A percentile compares a stretch with the other conserved stretches of the same genome.
Conservation (phyloP, 53 echinoderm and acorn worm species). For the Mesocentrotus franciscanus region DNA sequence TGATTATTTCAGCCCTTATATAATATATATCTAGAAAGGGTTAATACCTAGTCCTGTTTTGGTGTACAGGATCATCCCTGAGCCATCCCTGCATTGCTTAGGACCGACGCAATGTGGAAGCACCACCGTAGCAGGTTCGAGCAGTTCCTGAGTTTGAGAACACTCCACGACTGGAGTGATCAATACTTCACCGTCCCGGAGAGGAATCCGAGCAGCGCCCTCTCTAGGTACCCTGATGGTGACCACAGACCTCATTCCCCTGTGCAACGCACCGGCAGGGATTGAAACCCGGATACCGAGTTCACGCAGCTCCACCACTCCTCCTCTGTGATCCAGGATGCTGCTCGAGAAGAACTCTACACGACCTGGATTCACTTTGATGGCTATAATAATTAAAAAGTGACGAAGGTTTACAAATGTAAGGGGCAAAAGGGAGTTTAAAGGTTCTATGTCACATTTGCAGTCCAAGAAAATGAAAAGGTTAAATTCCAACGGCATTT, state of each 20-base stretch:
- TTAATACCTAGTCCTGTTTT: not conserved
- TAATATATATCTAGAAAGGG: too few relatives aligned
- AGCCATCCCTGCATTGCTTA: not conserved
- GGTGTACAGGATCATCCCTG: not conserved
- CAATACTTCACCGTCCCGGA: not conserved
- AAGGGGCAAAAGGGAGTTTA: too few relatives aligned
- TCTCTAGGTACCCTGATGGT: not conserved
- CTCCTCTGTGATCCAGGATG: not conserved
- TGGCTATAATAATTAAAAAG: not conserved
- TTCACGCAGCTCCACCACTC: not conserved
- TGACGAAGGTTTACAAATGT: too few relatives aligned
- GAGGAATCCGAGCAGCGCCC: not conserved
- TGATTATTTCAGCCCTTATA: too few relatives aligned
- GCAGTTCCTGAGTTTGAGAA: not conserved
- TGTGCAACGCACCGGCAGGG: not conserved
- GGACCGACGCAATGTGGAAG: not conserved
- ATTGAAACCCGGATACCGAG: not conserved
- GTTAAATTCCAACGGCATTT: too few relatives aligned
- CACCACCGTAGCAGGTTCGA: not conserved
- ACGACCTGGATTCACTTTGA: not conserved
- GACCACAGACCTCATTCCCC: slow-evolving; percentile 12
- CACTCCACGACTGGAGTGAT: slow-evolving; percentile 2
- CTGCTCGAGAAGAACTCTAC: not conserved
- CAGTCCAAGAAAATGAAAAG: too few relatives aligned
- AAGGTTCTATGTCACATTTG: too few relatives aligned